A percentile compares a stretch with the other conserved stretches of the same genome.
Conservation (phyloP, 2,113 vertebrate genomes). For the Pica pica region DNA sequence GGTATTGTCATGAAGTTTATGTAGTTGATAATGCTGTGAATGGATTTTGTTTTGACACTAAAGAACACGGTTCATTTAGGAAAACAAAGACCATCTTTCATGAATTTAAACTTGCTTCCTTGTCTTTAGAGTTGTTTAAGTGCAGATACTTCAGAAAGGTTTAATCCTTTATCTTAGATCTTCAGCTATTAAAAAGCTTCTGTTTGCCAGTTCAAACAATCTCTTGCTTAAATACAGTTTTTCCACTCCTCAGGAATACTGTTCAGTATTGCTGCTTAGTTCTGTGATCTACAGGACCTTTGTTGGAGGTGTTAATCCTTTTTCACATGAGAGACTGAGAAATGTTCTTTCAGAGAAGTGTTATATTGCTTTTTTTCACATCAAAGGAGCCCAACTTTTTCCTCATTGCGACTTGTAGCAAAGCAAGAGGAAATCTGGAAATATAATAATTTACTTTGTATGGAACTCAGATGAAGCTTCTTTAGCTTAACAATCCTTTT, state of each 20-base stretch:
- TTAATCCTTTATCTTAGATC: constrained; percentile 70
- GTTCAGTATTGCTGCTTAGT: constrained; percentile 67
- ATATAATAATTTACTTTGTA: constrained; percentile 72
- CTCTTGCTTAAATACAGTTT: constrained; percentile 75
- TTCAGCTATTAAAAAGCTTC: constrained; percentile 77
- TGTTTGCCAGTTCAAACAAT: constrained; percentile 77
- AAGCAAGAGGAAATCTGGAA: constrained; percentile 73
- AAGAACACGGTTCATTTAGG: constrained; percentile 39
- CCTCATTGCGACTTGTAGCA: constrained; percentile 57
- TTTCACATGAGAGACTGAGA: constrained; percentile 84
- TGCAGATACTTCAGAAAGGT: constrained; percentile 56
- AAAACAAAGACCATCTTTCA: constrained; percentile 56
- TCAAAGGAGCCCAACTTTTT: constrained; percentile 71
- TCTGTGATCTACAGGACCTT: constrained; percentile 77
- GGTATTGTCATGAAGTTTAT: constrained; percentile 13
- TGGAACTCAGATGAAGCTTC: constrained; percentile 55
- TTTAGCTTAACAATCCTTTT: constrained; percentile 26
- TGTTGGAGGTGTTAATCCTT: constrained; percentile 84
- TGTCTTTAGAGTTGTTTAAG: constrained; percentile 54
- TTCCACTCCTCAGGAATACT: constrained; percentile 73
- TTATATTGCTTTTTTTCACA: constrained; percentile 80
- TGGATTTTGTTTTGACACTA: constrained; percentile 6
- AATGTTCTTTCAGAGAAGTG: constrained; percentile 78
- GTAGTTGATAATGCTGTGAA: background rate
- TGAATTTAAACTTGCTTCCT: constrained; percentile 59